Percentiles rank a stretch among this genome's conserved stretches.
Conservation (phyloP, 2,113 vertebrate genomes). For the Nesoenas mayeri region DNA sequence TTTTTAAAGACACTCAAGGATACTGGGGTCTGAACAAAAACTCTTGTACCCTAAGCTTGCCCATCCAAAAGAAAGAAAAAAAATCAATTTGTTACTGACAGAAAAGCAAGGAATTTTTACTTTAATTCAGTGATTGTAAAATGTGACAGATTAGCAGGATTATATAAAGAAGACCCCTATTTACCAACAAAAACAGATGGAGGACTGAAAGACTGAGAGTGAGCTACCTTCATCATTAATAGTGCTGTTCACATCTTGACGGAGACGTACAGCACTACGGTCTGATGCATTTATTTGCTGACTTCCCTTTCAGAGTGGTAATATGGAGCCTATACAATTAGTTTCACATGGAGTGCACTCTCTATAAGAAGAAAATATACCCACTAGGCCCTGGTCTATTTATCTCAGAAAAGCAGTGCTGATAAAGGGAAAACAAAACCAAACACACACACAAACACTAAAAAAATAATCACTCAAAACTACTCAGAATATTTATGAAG, state of each 20-base stretch:
- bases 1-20: background rate
- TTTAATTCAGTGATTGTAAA: background rate
- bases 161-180: background rate
- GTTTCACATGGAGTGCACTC: background rate
- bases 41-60: background rate
- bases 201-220: background rate
- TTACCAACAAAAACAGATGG: background rate
- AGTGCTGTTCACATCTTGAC: background rate
- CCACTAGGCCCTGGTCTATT: background rate
- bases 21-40: background rate
- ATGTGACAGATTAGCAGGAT: background rate
- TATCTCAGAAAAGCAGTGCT: background rate
- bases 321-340: background rate
- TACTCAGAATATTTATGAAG: constrained; percentile 5
- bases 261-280: accelerated
- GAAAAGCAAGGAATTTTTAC: background rate
- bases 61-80: background rate
- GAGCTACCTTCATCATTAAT: background rate
- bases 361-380: background rate
- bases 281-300: background rate
- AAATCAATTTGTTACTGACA: background rate
- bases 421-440: background rate
- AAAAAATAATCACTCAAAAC: background rate
- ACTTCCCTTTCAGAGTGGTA: background rate
- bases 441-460: background rate